Evolutionary conservation across 2,113 vertebrate genomes (phyloP), one percentile per base, ranked within the genome.

Genomic region (Ictalurus punctatus): DNA sequence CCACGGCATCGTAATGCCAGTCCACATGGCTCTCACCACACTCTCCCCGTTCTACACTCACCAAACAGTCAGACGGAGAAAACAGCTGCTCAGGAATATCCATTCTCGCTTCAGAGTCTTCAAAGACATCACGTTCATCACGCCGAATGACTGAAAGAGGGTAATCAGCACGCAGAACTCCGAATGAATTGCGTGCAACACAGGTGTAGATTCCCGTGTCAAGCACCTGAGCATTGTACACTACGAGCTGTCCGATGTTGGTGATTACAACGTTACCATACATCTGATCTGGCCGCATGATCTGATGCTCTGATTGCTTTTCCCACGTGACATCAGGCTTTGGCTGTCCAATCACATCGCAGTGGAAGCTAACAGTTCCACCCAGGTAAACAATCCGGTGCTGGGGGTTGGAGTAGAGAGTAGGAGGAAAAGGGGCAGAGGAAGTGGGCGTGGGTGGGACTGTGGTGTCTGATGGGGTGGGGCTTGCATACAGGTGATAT

Each of bases 271-370:
- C 95, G 0, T 99, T 99, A 89, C 98, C 98, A 0, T 98, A 99
- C 97, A 99, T 98, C 93, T 97, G 98, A 93, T 99, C 98, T 0
- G 98, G 98, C 83, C 97, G 94, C 98, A 99, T 98, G 90, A 98
- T 96, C 65, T 97, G 96, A 52, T 94, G 94, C 23, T 98, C 97
- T 0, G 96, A 97, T 93, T 97, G 97, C 91, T 99, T 99, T 93
- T 99, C 98, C 98, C 98, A 99, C 21, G 97, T 98, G 86, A 99
- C 95, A 48, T 98, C 96, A 0, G 98, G 98, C 21, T 95, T 95
- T 0, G 98, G 98, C 17, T 95, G 94, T 0, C 98, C 98, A 0
- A 96, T 95, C 1, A 97, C 97, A 0, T 99, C 97, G 0, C 98
- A 99, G 96, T 98, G 97, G 90, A 99, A 97, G 95, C 96, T 99